phyloP scores from a whole-genome alignment of 92 coral and sea anemone species.

The Palythoa heliodiscus region DNA sequence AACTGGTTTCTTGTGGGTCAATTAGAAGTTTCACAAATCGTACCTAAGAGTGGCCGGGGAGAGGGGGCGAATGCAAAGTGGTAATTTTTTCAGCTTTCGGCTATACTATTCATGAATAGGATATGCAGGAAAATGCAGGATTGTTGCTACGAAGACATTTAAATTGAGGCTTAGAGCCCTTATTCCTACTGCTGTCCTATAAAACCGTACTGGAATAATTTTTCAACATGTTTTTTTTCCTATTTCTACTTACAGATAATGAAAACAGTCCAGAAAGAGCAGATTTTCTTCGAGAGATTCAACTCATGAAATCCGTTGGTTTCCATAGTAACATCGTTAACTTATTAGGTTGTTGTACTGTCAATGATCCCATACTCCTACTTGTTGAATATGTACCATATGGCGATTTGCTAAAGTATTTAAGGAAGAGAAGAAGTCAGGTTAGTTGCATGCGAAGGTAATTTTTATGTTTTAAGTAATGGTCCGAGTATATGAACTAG shows the following conservation, averaged over 20 bases:
- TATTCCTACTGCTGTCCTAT: too few species aligned
- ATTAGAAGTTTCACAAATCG: too few species aligned
- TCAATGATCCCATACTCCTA: constrained; percentile 75
- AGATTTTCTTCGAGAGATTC: constrained; percentile 81
- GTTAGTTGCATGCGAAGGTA: constrained; percentile 30
- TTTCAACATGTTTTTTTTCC: neutral
- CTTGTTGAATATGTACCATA: constrained; percentile 77
- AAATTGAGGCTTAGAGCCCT: too few species aligned
- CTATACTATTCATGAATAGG: too few species aligned
- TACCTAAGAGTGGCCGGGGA: too few species aligned
- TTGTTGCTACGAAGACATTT: too few species aligned
- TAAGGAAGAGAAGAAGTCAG: constrained; percentile 74
- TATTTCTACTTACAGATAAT: constrained; percentile 29
- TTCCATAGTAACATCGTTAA: constrained; percentile 83
- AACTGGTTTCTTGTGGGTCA: too few species aligned
- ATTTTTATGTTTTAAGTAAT: too few species aligned
- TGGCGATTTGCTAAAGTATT: constrained; percentile 73
- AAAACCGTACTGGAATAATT: neutral
- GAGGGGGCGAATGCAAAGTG: too few species aligned
- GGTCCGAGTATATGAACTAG: too few species aligned
- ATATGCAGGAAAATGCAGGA: too few species aligned
- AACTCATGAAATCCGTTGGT: constrained; percentile 85
- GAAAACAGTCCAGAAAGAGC: constrained; percentile 62
- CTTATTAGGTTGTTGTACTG: constrained; percentile 80
- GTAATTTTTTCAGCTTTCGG: too few species aligned